Percentiles rank a stretch among this genome's conserved stretches.
Evolutionary conservation across 2,888 invertebrate genomes (phyloP).

Genomic region (Limnephilus lunatus): DNA sequence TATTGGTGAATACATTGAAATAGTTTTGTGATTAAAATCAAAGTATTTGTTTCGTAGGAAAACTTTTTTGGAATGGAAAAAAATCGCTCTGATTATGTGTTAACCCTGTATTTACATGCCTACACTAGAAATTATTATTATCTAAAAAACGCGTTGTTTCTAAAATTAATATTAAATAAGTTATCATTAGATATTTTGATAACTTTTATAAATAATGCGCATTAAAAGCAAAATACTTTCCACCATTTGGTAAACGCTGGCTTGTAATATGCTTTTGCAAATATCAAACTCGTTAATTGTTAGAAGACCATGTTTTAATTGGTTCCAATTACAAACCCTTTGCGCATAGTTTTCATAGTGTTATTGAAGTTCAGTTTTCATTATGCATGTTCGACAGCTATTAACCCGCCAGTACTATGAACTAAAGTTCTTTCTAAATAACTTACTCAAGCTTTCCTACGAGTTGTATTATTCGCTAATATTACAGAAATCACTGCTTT

Average conservation of each 20-base stretch:
- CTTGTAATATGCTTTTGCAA: not conserved
- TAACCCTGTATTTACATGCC: no score
- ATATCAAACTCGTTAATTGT: not conserved
- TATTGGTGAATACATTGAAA: no score
- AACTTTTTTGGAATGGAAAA: no score
- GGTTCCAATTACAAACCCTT: not conserved
- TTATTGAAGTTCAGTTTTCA: no score
- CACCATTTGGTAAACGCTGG: not conserved
- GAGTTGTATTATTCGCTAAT: not conserved
- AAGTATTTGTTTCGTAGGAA: no score
- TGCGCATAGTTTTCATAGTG: not conserved
- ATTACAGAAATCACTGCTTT: not conserved
- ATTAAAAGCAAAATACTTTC: not conserved
- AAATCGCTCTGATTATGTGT: no score
- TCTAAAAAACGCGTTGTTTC: no score
- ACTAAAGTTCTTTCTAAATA: not conserved
- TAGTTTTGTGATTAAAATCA: no score
- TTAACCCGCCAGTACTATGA: not conserved
- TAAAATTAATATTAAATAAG: no score
- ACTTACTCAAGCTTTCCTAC: not conserved
- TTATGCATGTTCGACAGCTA: conserved; percentile 11
- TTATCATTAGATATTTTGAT: no score
- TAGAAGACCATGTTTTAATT: not conserved
- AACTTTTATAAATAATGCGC: not conserved
- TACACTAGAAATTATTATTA: no score